These are phyloP conservation scores for Drosophila birchii DNA, from an alignment of 2,888 invertebrate species.

Conservation along the genomic window DNA sequence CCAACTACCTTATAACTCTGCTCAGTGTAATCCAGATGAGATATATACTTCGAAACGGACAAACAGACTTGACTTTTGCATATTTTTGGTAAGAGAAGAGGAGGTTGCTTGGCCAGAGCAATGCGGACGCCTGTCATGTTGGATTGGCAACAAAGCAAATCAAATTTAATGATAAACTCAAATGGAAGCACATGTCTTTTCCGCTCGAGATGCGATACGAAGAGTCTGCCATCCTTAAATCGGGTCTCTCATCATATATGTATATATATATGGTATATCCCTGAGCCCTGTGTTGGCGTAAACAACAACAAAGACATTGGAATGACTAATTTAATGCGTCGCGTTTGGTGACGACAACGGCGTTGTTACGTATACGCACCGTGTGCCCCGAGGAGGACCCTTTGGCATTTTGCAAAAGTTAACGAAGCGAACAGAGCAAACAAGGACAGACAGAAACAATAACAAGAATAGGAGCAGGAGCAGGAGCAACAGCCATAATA, in stretches of 20 bases:
- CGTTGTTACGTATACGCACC: conserved; percentile 53
- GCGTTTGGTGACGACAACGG: conserved; percentile 18
- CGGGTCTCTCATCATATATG: background rate
- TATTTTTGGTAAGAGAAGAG: conserved; percentile 42
- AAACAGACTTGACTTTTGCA: conserved; percentile 49
- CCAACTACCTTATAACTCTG: background rate
- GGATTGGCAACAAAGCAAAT: conserved; percentile 64
- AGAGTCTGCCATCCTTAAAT: conserved; percentile 22
- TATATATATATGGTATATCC: background rate
- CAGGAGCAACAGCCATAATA: conserved; percentile 49
- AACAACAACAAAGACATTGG: conserved; percentile 60
- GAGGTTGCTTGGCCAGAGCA: conserved; percentile 9
- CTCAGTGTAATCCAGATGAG: conserved; percentile 15
- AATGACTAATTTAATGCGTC: conserved; percentile 68
- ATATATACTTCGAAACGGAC: conserved; percentile 28
- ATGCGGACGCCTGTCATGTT: conserved; percentile 26
- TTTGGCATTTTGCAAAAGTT: conserved; percentile 57
- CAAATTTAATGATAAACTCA: conserved; percentile 77
- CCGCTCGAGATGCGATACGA: conserved; percentile 45
- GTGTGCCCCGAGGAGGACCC: conserved; percentile 38
- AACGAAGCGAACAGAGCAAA: conserved; percentile 65
- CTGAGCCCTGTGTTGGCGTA: conserved; percentile 23
- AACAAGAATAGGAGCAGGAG: conserved; percentile 12
- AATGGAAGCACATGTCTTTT: conserved; percentile 68
- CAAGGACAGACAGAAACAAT: conserved; percentile 50